A percentile compares a stretch with the other conserved stretches of the same genome.
phyloP scores from a whole-genome alignment of 1,140 invertebrate genomes.

The Gryllus bimaculatus region DNA sequence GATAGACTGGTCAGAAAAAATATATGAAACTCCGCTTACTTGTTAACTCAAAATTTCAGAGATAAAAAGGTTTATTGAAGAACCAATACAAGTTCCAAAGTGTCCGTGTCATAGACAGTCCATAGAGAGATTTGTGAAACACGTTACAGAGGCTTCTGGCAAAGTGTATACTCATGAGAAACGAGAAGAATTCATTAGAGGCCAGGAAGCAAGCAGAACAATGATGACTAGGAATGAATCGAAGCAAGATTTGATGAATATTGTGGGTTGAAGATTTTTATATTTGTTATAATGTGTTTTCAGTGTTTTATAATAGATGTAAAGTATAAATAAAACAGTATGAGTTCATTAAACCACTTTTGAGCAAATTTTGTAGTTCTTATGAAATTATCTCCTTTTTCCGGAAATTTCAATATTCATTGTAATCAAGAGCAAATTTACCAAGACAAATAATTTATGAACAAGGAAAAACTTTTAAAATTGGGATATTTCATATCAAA shows the following conservation, averaged over 20 bases:
- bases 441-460: no score
- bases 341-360: no score
- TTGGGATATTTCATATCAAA: no score
- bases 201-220: neutral
- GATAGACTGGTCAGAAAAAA: neutral
- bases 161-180: conserved; percentile 12
- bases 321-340: no score
- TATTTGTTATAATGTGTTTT: no score
- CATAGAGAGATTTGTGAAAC: conserved; percentile 7
- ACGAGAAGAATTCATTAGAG: neutral
- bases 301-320: no score
- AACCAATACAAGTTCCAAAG: conserved; percentile 8
- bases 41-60: neutral
- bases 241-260: conserved; percentile 9
- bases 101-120: neutral
- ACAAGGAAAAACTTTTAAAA: no score
- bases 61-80: neutral
- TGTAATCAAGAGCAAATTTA: no score
- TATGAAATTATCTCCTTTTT: no score
- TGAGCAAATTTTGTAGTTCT: no score
- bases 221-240: neutral
- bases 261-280: no score
- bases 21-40: neutral
- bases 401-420: no score
- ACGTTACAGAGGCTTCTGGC: neutral